phyloP scores from a whole-genome alignment of 2,113 vertebrate species.

The Bettongia penicillata region DNA sequence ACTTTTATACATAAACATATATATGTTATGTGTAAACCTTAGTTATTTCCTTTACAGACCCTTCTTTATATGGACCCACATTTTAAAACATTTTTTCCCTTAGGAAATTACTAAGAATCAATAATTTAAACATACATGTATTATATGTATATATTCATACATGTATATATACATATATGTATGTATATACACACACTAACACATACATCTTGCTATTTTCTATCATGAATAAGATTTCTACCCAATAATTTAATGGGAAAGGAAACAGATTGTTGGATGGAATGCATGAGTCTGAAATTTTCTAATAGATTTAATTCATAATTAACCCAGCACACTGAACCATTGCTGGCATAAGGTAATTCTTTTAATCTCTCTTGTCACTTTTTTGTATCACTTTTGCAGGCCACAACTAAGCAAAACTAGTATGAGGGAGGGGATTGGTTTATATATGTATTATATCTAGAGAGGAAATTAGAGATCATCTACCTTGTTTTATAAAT shows the following conservation, averaged over 20 bases:
- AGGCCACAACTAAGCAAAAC: background rate
- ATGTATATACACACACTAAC: background rate
- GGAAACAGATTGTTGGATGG: background rate
- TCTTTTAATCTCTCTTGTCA: background rate
- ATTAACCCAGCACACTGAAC: background rate
- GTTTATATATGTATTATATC: background rate
- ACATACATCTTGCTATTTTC: background rate
- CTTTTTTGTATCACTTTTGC: background rate
- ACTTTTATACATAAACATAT: too few species aligned
- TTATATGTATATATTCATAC: background rate
- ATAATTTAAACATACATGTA: too few species aligned
- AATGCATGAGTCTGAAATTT: background rate
- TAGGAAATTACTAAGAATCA: too few species aligned
- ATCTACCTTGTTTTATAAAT: background rate
- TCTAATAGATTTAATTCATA: background rate
- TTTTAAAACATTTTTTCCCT: too few species aligned
- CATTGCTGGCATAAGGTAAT: background rate
- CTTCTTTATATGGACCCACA: too few species aligned
- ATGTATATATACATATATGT: background rate
- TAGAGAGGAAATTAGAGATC: background rate
- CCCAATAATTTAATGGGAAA: background rate
- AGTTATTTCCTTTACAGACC: too few species aligned
- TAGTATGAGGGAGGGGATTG: background rate
- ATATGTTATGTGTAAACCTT: too few species aligned
- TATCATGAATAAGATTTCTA: background rate